phyloP scores from a whole-genome alignment of 2,113 vertebrate species.

The Dipodomys ordii region DNA sequence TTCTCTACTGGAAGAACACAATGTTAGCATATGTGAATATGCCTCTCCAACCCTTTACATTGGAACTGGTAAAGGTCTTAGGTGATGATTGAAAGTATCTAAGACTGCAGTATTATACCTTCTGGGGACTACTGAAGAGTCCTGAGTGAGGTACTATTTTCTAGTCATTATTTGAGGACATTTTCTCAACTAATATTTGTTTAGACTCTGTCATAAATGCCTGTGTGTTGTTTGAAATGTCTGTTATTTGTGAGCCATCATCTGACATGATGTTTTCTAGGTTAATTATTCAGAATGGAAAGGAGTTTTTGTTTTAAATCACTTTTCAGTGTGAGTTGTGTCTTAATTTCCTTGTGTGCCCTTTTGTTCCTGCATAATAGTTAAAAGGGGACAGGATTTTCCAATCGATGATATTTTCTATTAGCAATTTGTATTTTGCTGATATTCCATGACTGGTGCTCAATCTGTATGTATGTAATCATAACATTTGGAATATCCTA shows the following conservation, averaged over 20 bases:
- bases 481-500: conserved; percentile 79
- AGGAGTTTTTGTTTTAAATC: conserved; percentile 61
- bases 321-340: no score
- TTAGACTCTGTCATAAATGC: conserved; percentile 30
- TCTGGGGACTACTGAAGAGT: neutral
- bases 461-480: conserved; percentile 65
- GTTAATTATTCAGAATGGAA: conserved; percentile 59
- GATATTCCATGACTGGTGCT: conserved; percentile 19
- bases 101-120: neutral
- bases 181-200: conserved; percentile 66
- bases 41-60: neutral
- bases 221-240: conserved; percentile 33
- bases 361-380: neutral
- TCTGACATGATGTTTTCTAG: conserved; percentile 45
- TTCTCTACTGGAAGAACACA: conserved; percentile 18
- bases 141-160: conserved; percentile 58
- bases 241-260: neutral
- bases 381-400: neutral
- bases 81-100: neutral
- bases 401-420: neutral
- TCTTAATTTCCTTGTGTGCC: conserved; percentile 54
- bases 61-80: conserved; percentile 42
- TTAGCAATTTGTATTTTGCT: conserved; percentile 75
- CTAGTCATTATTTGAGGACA: conserved; percentile 58
- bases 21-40: neutral